Percentiles rank a stretch among this genome's conserved stretches.
phyloP scores from a whole-genome alignment of 2,113 vertebrate genomes.

The Nannobrachium achirus region DNA sequence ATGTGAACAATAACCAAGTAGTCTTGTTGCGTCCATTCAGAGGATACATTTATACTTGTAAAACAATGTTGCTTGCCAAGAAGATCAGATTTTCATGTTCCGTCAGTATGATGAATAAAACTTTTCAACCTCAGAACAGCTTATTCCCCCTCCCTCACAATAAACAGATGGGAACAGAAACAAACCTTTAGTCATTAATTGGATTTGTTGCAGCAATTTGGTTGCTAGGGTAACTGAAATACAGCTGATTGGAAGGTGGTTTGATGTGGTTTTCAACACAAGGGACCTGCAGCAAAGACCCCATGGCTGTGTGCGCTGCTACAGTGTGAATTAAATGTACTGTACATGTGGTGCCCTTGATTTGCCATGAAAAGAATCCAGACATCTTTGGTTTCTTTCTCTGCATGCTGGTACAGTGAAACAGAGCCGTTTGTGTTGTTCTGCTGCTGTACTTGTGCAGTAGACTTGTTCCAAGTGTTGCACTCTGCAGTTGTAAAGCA shows the following conservation, averaged over 20 bases:
- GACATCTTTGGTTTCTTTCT: not conserved
- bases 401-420: conserved; percentile 10
- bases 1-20: conserved; percentile 6
- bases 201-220: conserved; percentile 46
- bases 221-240: conserved; percentile 33
- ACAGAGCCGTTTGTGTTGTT: conserved; percentile 9
- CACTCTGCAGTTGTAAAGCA: not conserved
- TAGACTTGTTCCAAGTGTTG: not conserved
- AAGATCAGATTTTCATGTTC: conserved; percentile 7
- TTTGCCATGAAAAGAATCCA: not conserved
- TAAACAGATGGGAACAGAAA: conserved; percentile 50
- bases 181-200: conserved; percentile 46
- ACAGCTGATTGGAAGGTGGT: conserved; percentile 33
- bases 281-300: conserved; percentile 19
- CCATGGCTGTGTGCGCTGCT: not conserved
- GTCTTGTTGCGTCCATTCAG: not conserved
- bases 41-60: too few relatives aligned
- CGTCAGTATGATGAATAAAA: conserved; percentile 9
- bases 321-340: not conserved
- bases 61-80: too few relatives aligned
- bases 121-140: conserved; percentile 28
- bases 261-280: conserved; percentile 14
- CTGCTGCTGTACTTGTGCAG: not conserved
- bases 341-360: too few relatives aligned
- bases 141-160: conserved; percentile 10